Conservation (phyloP, 2,888 invertebrate species). For the Folsomia candida region DNA sequence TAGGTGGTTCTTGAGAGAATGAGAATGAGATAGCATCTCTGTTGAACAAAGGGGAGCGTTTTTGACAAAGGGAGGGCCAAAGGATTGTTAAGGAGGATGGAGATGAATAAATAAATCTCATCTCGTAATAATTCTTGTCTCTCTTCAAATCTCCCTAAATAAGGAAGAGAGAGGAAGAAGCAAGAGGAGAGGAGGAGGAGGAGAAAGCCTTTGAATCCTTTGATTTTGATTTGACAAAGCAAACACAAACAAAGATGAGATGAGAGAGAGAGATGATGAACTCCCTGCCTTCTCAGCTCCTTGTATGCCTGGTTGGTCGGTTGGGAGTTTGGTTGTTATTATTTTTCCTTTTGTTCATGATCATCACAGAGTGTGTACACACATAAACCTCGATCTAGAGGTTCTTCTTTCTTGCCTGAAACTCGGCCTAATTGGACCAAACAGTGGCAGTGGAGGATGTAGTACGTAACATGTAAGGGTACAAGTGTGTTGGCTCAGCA, state of each 20-base stretch:
- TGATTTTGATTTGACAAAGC: constrained; percentile 4
- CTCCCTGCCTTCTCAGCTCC: background rate
- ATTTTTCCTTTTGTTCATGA: background rate
- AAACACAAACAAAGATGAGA: constrained; percentile 14
- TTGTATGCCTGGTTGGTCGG: background rate
- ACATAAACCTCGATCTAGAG: no score
- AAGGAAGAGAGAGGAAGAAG: background rate
- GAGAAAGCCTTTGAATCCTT: background rate
- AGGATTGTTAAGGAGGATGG: background rate
- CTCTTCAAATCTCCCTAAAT: background rate
- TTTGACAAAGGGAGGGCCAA: background rate
- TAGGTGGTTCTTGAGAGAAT: background rate
- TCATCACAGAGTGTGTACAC: background rate
- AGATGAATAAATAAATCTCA: background rate
- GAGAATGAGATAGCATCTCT: background rate
- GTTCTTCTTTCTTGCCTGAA: no score
- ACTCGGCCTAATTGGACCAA: no score
- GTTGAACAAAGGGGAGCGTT: background rate
- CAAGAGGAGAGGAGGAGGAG: background rate
- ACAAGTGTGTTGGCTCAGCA: no score
- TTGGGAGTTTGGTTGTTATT: background rate
- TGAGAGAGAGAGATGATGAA: background rate
- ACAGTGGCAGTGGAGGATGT: no score
- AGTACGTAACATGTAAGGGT: no score
- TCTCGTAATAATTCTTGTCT: background rate